Evolutionary conservation across 2,113 vertebrate species (phyloP), one percentile per base, ranked within the genome.

Genomic region (Micronisus gabar): DNA sequence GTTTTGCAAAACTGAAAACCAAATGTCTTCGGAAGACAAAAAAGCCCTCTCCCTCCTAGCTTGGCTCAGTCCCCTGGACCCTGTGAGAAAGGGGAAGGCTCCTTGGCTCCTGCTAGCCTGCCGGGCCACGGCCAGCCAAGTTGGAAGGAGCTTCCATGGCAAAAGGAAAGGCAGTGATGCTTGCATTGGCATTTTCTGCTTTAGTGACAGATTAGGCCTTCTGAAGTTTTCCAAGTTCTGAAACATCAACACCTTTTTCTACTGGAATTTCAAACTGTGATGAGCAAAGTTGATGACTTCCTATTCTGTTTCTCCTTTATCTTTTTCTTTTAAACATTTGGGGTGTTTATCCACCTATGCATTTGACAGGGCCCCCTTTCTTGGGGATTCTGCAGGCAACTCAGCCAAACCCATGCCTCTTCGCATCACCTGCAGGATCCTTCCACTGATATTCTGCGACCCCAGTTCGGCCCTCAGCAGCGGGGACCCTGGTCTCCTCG

Each of bases 1-100:
- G 95, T 94, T 96, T 96, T 6, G 4, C 88, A 96, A 92, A 96
- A 93, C 91, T 96, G 84, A 96, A 97, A 95, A 88, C 95, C 94
- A 92, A 93, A 97, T 94, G 90, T 78, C 47, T 90, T 70, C 73
- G 34, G 63, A 92, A 91, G 66, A 90, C 48, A 88, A 96, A 96
- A 96, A 95, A 80, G 8, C 45, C 19, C 48, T 95, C 92, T 81
- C 74, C 85, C 50, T 94, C 59, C 85, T 78, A 43, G n/a, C 63
- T 90, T 97, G 94, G 92, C 94, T 96, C 17, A 3, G 40, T 75
- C 34, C 17, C 45, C 78, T 93, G 91, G 93, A 90, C 40, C n/a
- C 43, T 94, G 61, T 38, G 83, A 95, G 91, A 96, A 95, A 89
- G 70, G 81, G 68, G 76, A 97, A 95, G 45, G 88, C 59, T 96